Evolutionary conservation across 2,888 invertebrate genomes (phyloP).

Genomic region (Serripes groenlandicus): DNA sequence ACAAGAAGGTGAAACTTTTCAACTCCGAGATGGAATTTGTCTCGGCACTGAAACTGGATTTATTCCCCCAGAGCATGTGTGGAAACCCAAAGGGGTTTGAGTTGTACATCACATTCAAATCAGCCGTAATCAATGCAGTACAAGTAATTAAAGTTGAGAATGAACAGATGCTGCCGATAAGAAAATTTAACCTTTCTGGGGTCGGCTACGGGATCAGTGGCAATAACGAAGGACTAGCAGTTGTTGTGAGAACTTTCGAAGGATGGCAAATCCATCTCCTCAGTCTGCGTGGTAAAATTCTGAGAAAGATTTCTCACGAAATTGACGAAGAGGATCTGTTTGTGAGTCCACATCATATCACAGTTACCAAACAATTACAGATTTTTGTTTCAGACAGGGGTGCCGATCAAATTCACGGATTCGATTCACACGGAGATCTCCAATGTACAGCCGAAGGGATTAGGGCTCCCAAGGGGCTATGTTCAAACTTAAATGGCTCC

Average conservation of each 20-base stretch:
- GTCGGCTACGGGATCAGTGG: slow-evolving; percentile 44
- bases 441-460: slow-evolving; percentile 31
- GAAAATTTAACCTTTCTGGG: slow-evolving; percentile 26
- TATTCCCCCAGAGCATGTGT: slow-evolving; percentile 41
- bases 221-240: slow-evolving; percentile 53
- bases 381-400: slow-evolving; percentile 56
- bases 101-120: slow-evolving; percentile 50
- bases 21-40: slow-evolving; percentile 49
- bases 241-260: slow-evolving; percentile 30
- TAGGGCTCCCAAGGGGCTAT: slow-evolving; percentile 50
- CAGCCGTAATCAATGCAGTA: slow-evolving; percentile 33
- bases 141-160: slow-evolving; percentile 37
- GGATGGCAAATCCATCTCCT: slow-evolving; percentile 56
- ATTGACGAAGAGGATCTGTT: slow-evolving; percentile 36
- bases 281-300: slow-evolving; percentile 31
- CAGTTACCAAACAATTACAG: slow-evolving; percentile 45
- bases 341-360: slow-evolving; percentile 37
- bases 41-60: slow-evolving; percentile 22
- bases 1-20: slow-evolving; percentile 52
- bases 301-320: slow-evolving; percentile 31
- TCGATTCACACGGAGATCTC: slow-evolving; percentile 42
- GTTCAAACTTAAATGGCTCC: slow-evolving; percentile 40
- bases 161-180: slow-evolving; percentile 16
- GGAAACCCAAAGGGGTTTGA: slow-evolving; percentile 33
- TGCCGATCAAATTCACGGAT: slow-evolving; percentile 48